Evolutionary conservation across 2,888 invertebrate species (phyloP).

Genomic region (Boloria euphrosyne): DNA sequence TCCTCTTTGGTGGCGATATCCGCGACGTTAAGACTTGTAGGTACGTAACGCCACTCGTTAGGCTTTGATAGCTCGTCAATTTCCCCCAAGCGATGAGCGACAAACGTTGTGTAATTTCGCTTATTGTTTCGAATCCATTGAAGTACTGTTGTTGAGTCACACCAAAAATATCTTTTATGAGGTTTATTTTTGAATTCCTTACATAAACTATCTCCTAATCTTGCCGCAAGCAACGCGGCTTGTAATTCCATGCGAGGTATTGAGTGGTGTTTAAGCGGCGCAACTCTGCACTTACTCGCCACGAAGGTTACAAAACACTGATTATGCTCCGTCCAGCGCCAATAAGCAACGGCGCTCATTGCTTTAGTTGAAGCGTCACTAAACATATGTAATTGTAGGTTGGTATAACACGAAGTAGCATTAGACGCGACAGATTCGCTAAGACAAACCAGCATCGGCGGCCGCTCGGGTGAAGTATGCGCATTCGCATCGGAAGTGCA

Average conservation of each 20-base stretch:
- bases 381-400: constrained; percentile 32
- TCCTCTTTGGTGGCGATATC: constrained; percentile 21
- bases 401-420: neutral
- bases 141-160: constrained; percentile 41
- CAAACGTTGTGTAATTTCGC: constrained; percentile 35
- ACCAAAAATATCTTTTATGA: constrained; percentile 33
- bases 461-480: too few relatives aligned
- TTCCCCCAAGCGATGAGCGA: constrained; percentile 34
- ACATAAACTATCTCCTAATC: constrained; percentile 21
- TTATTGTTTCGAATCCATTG: constrained; percentile 18
- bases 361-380: constrained; percentile 27
- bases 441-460: too few relatives aligned
- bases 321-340: constrained; percentile 32
- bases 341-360: constrained; percentile 26
- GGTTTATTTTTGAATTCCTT: too few relatives aligned
- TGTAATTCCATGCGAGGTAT: constrained; percentile 37
- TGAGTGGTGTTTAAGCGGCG: constrained; percentile 29
- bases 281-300: constrained; percentile 31
- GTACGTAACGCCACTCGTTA: constrained; percentile 21
- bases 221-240: constrained; percentile 35
- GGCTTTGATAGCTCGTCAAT: constrained; percentile 32
- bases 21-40: constrained; percentile 15
- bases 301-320: constrained; percentile 19
- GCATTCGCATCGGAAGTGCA: too few relatives aligned
- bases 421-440: too few relatives aligned